Percentiles rank a stretch among this genome's conserved stretches.
Conservation (phyloP, 2,113 vertebrate species). For the Anolis carolinensis region DNA sequence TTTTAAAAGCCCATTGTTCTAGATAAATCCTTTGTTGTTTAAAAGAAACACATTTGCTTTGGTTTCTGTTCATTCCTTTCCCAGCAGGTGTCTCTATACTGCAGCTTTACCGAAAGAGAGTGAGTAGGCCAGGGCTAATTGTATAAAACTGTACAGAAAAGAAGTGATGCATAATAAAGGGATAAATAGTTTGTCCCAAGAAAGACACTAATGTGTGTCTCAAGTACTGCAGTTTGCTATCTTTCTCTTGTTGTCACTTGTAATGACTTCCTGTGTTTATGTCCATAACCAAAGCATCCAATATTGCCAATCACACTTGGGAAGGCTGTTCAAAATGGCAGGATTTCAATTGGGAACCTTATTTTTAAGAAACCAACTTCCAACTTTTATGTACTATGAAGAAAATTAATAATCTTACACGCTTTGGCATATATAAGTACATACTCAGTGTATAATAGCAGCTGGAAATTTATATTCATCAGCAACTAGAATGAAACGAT, state of each 20-base stretch:
- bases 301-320: neutral
- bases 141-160: slow-evolving; percentile 50
- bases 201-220: neutral
- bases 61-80: slow-evolving; percentile 77
- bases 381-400: neutral
- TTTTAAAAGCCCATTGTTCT: neutral
- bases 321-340: slow-evolving; percentile 5
- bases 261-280: neutral
- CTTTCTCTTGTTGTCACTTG: neutral
- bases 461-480: slow-evolving; percentile 41
- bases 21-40: slow-evolving; percentile 16
- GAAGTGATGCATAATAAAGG: slow-evolving; percentile 35
- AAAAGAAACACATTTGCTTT: slow-evolving; percentile 58
- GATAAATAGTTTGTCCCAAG: slow-evolving; percentile 28
- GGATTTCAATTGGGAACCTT: neutral
- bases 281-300: neutral
- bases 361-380: slow-evolving; percentile 5
- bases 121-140: slow-evolving; percentile 60
- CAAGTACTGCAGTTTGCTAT: neutral
- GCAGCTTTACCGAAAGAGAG: slow-evolving; percentile 75
- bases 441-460: slow-evolving; percentile 18
- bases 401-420: neutral
- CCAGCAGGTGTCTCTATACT: slow-evolving; percentile 83
- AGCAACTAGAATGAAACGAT: slow-evolving; percentile 39
- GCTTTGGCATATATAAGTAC: slow-evolving; percentile 8